Base-by-base conservation (phyloP, 2,113 vertebrate species). In the Casuarius casuarius region DNA sequence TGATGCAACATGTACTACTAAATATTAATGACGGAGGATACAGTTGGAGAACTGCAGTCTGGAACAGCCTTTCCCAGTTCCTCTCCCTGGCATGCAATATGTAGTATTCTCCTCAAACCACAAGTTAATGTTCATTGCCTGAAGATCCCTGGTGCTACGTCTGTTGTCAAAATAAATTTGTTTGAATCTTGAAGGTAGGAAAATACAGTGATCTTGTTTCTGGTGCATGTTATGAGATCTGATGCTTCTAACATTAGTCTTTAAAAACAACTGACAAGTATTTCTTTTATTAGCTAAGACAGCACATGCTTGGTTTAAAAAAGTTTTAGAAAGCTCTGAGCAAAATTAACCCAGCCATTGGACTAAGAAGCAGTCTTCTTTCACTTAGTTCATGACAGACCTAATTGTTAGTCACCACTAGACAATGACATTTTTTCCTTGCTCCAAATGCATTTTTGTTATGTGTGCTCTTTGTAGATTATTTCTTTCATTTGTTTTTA, bases 1-100 rank as follows among this genome's bases (percentile, higher is more conserved):
- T 94, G 92, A 83, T 96, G 96, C 97, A 97, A 96, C 88, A 76
- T 95, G 71, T 96, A 66, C 54, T 42, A 81, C 75, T 94, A 51
- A 97, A 87, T 91, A 80, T 15, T 89, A 94, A 82, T 51, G 92
- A 65, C 89, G 71, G 76, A 81, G 61, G 62, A 58, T 76, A 51
- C 23, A 52, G 23, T 35, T 96, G 81, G 52, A 93, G 82, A 81
- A 4, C 35, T 71, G 31, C 35, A 68, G 54, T 59, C 89, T 85
- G 59, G 78, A 90, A 51, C 52, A 77, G 92, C 71, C 25, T 83
- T 90, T 97, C 46, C 74, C 74, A 95, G 63, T 83, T 83, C 62
- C 74, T 51, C 0, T 65, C 84, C 38, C 79, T 95, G 85, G 35
- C 44, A 74, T 42, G 21, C 21, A 84, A 76, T 21, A 48, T 42